These are phyloP conservation scores for Zosterops lateralis DNA, from an alignment of 2,113 vertebrate species.

Conservation along the genomic window DNA sequence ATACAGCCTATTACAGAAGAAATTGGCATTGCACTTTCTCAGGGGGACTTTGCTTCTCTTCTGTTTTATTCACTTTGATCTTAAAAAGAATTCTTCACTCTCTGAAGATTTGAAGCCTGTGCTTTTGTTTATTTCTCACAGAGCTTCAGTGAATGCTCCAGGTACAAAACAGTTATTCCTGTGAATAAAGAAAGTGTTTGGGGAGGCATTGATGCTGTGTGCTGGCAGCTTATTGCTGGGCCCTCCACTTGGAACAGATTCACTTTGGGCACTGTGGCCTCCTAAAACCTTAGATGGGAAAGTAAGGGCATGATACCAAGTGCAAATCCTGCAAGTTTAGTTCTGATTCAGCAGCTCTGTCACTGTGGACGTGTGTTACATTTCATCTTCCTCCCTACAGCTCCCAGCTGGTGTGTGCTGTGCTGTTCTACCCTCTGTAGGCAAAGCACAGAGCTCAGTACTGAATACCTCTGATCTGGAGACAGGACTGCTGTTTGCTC, in stretches of 20 bases:
- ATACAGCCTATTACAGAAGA: background rate
- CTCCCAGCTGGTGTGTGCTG: background rate
- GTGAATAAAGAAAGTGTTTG: background rate
- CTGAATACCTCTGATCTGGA: background rate
- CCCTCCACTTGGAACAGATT: background rate
- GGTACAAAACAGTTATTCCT: background rate
- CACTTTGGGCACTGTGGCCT: background rate
- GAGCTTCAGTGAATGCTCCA: background rate
- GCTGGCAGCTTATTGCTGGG: background rate
- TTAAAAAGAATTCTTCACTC: background rate
- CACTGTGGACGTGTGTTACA: background rate
- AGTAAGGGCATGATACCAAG: background rate
- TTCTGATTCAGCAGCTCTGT: background rate
- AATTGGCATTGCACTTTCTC: background rate
- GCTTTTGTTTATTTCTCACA: background rate
- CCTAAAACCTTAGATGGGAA: background rate
- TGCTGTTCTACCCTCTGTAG: background rate
- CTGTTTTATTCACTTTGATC: background rate
- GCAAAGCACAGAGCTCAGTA: background rate
- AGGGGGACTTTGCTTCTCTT: background rate
- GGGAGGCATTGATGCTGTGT: background rate
- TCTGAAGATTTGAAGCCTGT: background rate
- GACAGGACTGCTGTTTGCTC: background rate
- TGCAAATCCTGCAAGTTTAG: background rate
- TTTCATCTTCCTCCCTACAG: background rate